Conservation (phyloP, 1,140 invertebrate genomes). For the Arion vulgaris region DNA sequence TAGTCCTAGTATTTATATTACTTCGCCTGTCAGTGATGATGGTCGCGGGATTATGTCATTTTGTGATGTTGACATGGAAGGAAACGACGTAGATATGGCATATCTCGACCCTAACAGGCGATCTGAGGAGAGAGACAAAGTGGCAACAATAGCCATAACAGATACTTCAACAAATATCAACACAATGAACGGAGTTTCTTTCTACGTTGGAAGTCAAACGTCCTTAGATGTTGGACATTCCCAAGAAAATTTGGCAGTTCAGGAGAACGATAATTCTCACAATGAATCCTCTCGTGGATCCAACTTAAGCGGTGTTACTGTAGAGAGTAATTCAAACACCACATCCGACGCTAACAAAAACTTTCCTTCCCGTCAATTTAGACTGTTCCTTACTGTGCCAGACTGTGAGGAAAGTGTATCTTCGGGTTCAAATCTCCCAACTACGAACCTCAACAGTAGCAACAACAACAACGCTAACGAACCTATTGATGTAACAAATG, state of each 20-base stretch:
- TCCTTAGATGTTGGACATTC: conserved; percentile 7
- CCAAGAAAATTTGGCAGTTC: background rate
- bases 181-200: background rate
- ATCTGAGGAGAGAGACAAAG: background rate
- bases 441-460: background rate
- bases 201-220: conserved; percentile 26
- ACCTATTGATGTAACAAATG: background rate
- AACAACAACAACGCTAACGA: conserved; percentile 25
- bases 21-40: conserved; percentile 35
- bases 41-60: background rate
- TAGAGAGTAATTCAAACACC: background rate
- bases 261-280: background rate
- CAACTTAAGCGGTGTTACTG: background rate
- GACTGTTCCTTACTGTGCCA: conserved; percentile 19
- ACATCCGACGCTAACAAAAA: conserved; percentile 5
- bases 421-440: background rate
- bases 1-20: conserved; percentile 35
- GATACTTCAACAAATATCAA: background rate
- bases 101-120: background rate
- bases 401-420: background rate
- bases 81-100: background rate
- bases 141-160: conserved; percentile 7
- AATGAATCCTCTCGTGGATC: background rate
- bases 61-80: conserved; percentile 7
- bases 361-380: background rate